Percentiles rank a stretch among this genome's conserved stretches.
These are phyloP conservation scores for Botia kubotai DNA, from an alignment of 2,797 vertebrate genomes.

Conservation along the genomic window DNA sequence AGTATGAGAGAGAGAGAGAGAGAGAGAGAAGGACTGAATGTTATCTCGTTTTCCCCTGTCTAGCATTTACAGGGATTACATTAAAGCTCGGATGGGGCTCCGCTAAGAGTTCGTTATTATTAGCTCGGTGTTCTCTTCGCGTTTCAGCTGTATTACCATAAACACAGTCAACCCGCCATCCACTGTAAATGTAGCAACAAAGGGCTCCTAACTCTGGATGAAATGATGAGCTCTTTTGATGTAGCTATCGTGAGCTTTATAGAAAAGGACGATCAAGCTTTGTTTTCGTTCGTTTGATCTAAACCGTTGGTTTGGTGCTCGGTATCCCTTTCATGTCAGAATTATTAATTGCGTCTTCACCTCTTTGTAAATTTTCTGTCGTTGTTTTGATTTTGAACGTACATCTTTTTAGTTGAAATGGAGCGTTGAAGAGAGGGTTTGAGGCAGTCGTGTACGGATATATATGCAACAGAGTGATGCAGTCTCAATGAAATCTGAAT, in stretches of 20 bases:
- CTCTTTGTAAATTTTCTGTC: slow-evolving; percentile 14
- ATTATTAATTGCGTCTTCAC: slow-evolving; percentile 41
- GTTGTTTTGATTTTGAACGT: slow-evolving; percentile 1
- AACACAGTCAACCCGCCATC: slow-evolving; percentile 18
- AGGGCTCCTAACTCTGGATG: slow-evolving; percentile 20
- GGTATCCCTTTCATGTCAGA: slow-evolving; percentile 41
- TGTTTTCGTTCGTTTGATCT: slow-evolving; percentile 49
- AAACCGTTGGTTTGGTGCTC: slow-evolving; percentile 27
- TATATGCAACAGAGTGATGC: neutral
- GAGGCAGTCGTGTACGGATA: neutral
- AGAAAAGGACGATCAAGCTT: slow-evolving; percentile 20
- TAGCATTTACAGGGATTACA: slow-evolving; percentile 54
- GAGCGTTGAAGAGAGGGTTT: neutral
- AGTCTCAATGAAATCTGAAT: neutral
- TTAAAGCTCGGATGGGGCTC: slow-evolving; percentile 52
- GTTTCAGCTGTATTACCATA: slow-evolving; percentile 44
- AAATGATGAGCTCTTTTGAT: slow-evolving; percentile 47
- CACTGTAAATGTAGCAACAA: slow-evolving; percentile 32
- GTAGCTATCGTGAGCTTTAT: slow-evolving; percentile 28
- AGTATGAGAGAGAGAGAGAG: neutral
- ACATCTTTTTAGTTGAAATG: neutral
- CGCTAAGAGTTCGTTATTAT: slow-evolving; percentile 54
- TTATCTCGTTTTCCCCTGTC: slow-evolving; percentile 47
- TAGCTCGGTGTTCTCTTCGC: slow-evolving; percentile 29
- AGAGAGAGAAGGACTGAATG: slow-evolving; percentile 37